Evolutionary conservation across 2,797 vertebrate genomes (phyloP).

Genomic region (Delichon dasypus): DNA sequence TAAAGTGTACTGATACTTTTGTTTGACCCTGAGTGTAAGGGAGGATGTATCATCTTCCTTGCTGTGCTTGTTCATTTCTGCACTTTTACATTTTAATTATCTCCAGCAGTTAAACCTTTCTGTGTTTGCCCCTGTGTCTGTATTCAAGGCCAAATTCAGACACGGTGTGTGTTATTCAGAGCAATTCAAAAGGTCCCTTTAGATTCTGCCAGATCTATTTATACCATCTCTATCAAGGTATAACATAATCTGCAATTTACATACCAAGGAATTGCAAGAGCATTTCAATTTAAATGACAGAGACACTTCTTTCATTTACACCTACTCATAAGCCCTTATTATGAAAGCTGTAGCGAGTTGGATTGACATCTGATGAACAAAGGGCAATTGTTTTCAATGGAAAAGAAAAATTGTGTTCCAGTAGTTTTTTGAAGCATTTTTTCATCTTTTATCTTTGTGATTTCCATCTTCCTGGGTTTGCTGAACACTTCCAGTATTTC

Average conservation of each 20-base stretch:
- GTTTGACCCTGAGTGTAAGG: not conserved
- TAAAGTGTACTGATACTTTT: not conserved
- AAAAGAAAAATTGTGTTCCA: slow-evolving; percentile 45
- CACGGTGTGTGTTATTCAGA: not conserved
- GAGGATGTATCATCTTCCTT: not conserved
- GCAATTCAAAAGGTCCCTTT: not conserved
- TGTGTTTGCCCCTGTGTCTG: not conserved
- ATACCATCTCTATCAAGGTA: not conserved
- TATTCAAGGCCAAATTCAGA: slow-evolving; percentile 34
- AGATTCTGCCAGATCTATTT: slow-evolving; percentile 43
- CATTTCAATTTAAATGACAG: slow-evolving; percentile 51
- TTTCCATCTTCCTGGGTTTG: slow-evolving; percentile 33
- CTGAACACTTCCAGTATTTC: not conserved
- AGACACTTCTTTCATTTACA: slow-evolving; percentile 46
- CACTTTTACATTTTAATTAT: not conserved
- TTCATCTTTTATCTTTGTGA: slow-evolving; percentile 12
- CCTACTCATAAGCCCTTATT: slow-evolving; percentile 45
- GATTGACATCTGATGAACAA: slow-evolving; percentile 54
- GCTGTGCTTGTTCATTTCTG: not conserved
- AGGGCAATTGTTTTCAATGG: slow-evolving; percentile 44
- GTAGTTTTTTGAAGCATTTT: slow-evolving; percentile 29
- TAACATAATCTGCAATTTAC: slow-evolving; percentile 45
- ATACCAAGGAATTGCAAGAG: slow-evolving; percentile 37
- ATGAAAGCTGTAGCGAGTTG: not conserved
- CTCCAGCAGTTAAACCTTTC: not conserved